Base-by-base conservation (phyloP, 2,888 invertebrate genomes). In the Andrena fulva region DNA sequence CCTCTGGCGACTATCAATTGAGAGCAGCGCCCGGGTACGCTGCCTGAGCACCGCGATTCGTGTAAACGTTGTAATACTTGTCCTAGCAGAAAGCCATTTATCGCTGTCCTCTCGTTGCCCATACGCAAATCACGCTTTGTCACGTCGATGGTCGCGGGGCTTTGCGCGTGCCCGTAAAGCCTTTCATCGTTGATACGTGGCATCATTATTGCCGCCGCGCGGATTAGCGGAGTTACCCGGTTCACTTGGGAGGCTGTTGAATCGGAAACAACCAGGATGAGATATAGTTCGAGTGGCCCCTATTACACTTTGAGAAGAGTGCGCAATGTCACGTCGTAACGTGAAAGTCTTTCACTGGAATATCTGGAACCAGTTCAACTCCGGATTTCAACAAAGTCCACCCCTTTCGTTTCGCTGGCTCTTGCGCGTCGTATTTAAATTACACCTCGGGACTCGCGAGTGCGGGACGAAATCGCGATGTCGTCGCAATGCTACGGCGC, bases 1-100 rank as follows among this genome's bases (percentile, higher is more conserved):
- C 66, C 59, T 74, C 60, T 48, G 68, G 56, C 79, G 79, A 79
- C 81, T 81, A 81, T 79, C 74, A 81, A 79, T 79, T 80, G 80
- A 82, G 81, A 82, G 48, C 74, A 35, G 33, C 62, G 54, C 33
- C 42, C 56, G 56, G 56, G 56, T 56, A 63, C 80, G 68, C 64
- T 68, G 72, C 66, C 24, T 50, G 29, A 62, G 52, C 56, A 74
- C 63, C 77, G 69, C 82, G 84, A 84, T 86, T 82, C 83, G 85
- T 82, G 84, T 79, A 86, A 86, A 85, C 76, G 85, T 77, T 80
- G 82, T 79, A 78, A 82, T 75, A 79, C 73, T 82, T 75, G 75
- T 75, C 76, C 59, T 70, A 77, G 70, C 82, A 76, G 82, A 80
- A 73, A 80, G 75, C 73, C 75, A 80, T 78, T 85, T 84, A 76